Evolutionary conservation across 2,888 invertebrate genomes (phyloP), one percentile per base, ranked within the genome.

Genomic region (Germaria angustata): DNA sequence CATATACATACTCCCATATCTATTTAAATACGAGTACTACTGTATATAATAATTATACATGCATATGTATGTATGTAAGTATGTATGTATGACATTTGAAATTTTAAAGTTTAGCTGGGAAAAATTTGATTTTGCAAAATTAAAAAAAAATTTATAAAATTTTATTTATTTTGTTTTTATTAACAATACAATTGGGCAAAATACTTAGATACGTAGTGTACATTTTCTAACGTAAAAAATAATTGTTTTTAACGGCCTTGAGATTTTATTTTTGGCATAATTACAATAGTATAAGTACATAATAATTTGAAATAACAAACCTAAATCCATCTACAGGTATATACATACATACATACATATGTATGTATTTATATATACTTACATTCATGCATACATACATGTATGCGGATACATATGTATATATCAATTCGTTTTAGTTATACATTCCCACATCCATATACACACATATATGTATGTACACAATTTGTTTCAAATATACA

Each of bases 161-260:
- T 49, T 49, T 13, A 22, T 6, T 13, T 0, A 8, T 9, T 49
- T 49, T 49, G 20, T 11, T n/a, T n/a, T n/a, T 7, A 9, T 8
- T 2, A 46, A 46, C 20, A 46, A 46, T n/a, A 44, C 20, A 8
- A 20, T 44, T 22, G 20, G 46, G 46, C 11, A 1, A 49, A 24
- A n/a, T n/a, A n/a, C n/a, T n/a, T n/a, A n/a, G n/a, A 46, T 11
- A 46, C 9, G 11, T 46, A 13, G 20, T 22, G 22, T 51, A 1
- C 5, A 20, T n/a, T 24, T 51, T 46, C 9, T 9, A 9, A n/a
- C n/a, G 5, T 4, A 9, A 34, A 46, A 34, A 28, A 6, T 11
- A 9, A 17, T 36, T 49, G n/a, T n/a, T 39, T 51, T n/a, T 1
- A 65, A 46, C 65, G 65, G n/a, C 75, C 75, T 75, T 75, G 65